These are phyloP conservation scores for Arge pagana DNA, from an alignment of 2,888 invertebrate species.

Conservation along the genomic window DNA sequence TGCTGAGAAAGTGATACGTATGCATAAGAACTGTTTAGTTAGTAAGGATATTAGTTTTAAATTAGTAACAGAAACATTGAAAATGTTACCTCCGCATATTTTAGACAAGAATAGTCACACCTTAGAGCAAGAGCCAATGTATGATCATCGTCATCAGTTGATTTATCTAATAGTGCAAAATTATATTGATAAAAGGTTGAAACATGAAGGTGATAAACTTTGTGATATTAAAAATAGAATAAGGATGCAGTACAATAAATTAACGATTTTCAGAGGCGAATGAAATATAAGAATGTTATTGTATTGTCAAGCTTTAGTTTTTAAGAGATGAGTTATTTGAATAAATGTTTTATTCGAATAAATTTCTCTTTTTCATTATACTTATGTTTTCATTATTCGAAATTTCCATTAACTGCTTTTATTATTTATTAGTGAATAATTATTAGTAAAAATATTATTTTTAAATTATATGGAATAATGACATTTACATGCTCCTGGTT, in stretches of 20 bases:
- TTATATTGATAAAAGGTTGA: slow-evolving; percentile 1
- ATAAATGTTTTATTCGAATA: no score
- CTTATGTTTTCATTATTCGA: no score
- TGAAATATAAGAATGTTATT: no score
- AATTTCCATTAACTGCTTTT: no score
- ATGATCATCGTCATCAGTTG: slow-evolving; percentile 15
- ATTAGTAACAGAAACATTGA: slow-evolving; percentile 16
- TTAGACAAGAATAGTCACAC: slow-evolving; percentile 16
- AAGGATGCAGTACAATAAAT: background rate
- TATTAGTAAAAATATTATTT: no score
- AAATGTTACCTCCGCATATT: slow-evolving; percentile 17
- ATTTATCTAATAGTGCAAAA: slow-evolving; percentile 15
- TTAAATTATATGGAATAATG: no score
- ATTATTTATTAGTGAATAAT: no score
- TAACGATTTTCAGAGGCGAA: background rate
- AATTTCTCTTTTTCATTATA: no score
- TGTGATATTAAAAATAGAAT: background rate
- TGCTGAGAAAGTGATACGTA: slow-evolving; percentile 17
- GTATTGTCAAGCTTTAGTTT: no score
- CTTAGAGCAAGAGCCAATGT: slow-evolving; percentile 15
- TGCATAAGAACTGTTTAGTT: background rate
- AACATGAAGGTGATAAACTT: slow-evolving; percentile 4
- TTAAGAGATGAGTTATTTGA: no score
- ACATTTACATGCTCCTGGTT: no score
- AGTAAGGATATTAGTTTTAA: slow-evolving; percentile 6